Conservation (phyloP, 2,797 vertebrate species). For the Tapera naevia region DNA sequence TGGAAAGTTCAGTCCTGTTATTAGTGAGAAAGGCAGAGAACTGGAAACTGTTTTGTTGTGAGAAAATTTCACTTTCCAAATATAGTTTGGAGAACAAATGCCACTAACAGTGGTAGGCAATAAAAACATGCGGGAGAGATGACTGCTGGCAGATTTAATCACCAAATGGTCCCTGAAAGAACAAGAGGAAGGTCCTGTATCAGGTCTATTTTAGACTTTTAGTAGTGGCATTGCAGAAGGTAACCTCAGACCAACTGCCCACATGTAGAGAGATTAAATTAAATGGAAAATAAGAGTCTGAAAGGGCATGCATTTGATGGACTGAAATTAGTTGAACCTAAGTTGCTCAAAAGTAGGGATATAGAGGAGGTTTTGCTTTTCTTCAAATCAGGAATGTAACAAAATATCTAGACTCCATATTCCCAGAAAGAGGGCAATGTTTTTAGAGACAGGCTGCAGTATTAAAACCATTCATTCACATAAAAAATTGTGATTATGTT, state of each 20-base stretch:
- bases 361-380: not conserved
- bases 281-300: not conserved
- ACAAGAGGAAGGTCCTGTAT: not conserved
- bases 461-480: not conserved
- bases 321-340: not conserved
- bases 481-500: not conserved
- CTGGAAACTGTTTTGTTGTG: not conserved
- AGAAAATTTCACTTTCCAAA: slow-evolving; percentile 25
- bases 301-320: not conserved
- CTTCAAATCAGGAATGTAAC: not conserved
- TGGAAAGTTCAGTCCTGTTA: not conserved
- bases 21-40: not conserved
- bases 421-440: not conserved
- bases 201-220: slow-evolving; percentile 35
- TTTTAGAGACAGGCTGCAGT: not conserved
- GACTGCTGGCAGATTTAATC: slow-evolving; percentile 40
- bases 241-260: not conserved
- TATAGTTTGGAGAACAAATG: slow-evolving; percentile 35
- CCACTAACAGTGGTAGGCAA: slow-evolving; percentile 36
- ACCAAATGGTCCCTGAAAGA: slow-evolving; percentile 31
- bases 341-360: not conserved
- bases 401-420: not conserved
- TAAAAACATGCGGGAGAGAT: not conserved
- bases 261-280: not conserved
- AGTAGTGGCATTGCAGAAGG: not conserved